A percentile compares a stretch with the other conserved stretches of the same genome.
Conservation (phyloP, 1,140 invertebrate species). For the Achroia grisella region DNA sequence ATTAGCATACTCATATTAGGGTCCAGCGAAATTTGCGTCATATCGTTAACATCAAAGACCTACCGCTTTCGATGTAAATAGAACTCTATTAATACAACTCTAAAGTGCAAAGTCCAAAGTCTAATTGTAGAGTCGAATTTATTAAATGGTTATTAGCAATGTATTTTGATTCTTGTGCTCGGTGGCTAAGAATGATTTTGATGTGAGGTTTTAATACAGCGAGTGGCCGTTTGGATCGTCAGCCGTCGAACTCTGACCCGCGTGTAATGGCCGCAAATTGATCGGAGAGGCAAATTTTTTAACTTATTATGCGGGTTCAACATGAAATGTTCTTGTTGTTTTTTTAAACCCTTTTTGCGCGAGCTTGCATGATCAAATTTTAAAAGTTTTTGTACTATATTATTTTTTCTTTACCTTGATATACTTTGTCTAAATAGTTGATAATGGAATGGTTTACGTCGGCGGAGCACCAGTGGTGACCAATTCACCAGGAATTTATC, state of each 20-base stretch:
- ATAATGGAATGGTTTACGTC: no score
- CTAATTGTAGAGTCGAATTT: no score
- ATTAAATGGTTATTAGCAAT: no score
- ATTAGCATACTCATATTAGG: constrained; percentile 47
- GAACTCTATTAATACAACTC: no score
- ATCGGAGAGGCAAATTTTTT: constrained; percentile 42
- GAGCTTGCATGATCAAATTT: no score
- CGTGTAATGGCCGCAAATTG: constrained; percentile 47
- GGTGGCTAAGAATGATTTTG: background rate
- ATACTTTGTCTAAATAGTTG: no score
- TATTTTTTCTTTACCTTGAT: no score
- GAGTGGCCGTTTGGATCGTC: constrained; percentile 21
- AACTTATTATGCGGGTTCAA: constrained; percentile 23
- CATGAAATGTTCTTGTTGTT: background rate
- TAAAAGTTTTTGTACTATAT: no score
- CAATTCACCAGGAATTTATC: no score
- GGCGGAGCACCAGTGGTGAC: no score
- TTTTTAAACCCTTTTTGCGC: background rate
- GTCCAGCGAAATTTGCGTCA: constrained; percentile 37
- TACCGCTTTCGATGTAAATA: constrained; percentile 8
- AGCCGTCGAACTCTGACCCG: constrained; percentile 41
- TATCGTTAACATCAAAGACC: constrained; percentile 34
- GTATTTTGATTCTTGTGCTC: constrained; percentile 8
- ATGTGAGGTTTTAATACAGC: constrained; percentile 7
- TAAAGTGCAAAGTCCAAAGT: no score